These are phyloP conservation scores for Papilio elwesi DNA, from an alignment of 2,888 invertebrate species.

Conservation along the genomic window DNA sequence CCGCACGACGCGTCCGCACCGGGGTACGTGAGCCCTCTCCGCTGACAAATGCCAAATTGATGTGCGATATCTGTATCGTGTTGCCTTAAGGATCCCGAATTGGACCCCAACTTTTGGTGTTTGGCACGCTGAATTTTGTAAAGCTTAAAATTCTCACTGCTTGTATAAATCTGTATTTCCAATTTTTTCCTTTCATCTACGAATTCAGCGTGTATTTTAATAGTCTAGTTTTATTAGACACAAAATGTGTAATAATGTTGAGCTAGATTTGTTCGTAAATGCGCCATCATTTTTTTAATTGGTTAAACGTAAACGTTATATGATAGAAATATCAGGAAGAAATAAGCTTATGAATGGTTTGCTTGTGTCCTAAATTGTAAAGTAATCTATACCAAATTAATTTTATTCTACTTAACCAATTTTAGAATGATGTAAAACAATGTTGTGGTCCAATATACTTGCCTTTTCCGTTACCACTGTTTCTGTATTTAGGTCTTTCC, in stretches of 20 bases:
- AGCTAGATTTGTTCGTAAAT: constrained; percentile 12
- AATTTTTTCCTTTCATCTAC: background rate
- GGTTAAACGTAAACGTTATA: constrained; percentile 1
- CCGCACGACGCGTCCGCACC: constrained; percentile 86
- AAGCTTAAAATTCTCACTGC: constrained; percentile 6
- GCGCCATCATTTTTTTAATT: constrained; percentile 18
- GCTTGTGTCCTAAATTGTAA: too few relatives aligned
- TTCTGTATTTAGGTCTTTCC: constrained; percentile 63
- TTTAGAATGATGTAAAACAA: constrained; percentile 17
- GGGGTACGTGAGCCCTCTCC: constrained; percentile 84
- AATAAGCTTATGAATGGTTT: too few relatives aligned
- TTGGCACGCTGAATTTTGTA: constrained; percentile 38
- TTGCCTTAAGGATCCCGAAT: constrained; percentile 57
- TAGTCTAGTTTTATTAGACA: constrained; percentile 21
- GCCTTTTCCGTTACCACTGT: constrained; percentile 64
- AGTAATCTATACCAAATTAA: background rate
- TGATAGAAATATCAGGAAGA: background rate
- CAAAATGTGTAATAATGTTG: constrained; percentile 14
- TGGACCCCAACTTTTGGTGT: constrained; percentile 47
- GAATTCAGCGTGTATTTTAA: constrained; percentile 24
- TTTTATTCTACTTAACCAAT: constrained; percentile 17
- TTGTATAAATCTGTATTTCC: background rate
- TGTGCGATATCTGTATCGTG: constrained; percentile 72
- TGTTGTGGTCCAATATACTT: constrained; percentile 45
- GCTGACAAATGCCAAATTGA: constrained; percentile 56